Evolutionary conservation across 2,113 vertebrate species (phyloP), one percentile per base, ranked within the genome.

Genomic region (Semnopithecus entellus): DNA sequence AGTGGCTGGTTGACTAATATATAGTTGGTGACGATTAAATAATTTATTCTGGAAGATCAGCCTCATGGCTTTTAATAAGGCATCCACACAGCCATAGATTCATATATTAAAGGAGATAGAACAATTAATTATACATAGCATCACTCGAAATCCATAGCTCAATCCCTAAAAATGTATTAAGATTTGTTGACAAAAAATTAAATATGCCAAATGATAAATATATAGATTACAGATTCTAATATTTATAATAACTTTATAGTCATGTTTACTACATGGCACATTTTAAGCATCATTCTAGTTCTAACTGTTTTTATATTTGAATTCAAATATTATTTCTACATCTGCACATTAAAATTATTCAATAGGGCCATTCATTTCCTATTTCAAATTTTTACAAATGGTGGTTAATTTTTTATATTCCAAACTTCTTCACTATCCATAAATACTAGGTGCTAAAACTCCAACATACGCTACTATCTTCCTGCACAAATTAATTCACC

Each of bases 331-430:
- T 66, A 84, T 96, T 93, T 89, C 81, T 61, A 91, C 27, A 88
- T 79, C 72, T 97, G 27, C 17, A 73, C 52, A 52, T 96, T 66
- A 64, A 13, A 90, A 55, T 87, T 57, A 81, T 23, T 68, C 73
- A 70, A 75, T 4, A 82, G 17, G 8, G 0, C 40, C 14, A 20
- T 48, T 68, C 57, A 82, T 90, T 88, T 90, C 17, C 59, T 70
- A 7, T 57, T 85, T 61, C 8, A 8, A 89, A 80, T 89, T 79
- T 96, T 2, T 82, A 70, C 32, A 91, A 85, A 88, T 57, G 76
- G 0, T 11, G 35, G 6, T 82, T 92, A 0, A 18, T 93, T 87
- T n/a, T 59, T 20, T 82, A 2, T 1, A 50, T 40, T 66, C 2
- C 22, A 72, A 35, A 52, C 10, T 73, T 25, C 43, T 9, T n/a